Evolutionary conservation across 1,140 invertebrate genomes (phyloP), one percentile per base, ranked within the genome.

Genomic region (Ctenoplectra terminalis): DNA sequence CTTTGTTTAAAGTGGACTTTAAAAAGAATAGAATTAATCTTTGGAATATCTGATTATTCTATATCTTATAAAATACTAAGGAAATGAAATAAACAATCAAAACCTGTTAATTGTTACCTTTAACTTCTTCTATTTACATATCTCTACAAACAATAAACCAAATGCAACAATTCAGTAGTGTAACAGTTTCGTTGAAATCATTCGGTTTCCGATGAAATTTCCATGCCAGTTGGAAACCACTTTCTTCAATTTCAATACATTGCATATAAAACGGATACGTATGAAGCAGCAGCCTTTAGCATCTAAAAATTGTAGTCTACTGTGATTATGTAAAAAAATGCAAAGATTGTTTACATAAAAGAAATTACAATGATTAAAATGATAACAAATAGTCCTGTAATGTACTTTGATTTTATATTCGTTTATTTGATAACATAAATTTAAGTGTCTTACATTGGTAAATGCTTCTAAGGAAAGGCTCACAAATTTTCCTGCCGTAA

Each of bases 281-380:
- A 82, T 15, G 85, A 86, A 8, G 67, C 83, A 17, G 73, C 82
- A 26, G 79, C 64, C 63, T 85, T 86, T 15, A 86, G 64, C 58
- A 75, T 85, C 85, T 86, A 52, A 56, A 86, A 82, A 66, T 64
- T 48, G n/a, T 69, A 74, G 48, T 46, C 1, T 8, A 43, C 4
- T 13, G 6, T 20, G 40, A 26, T 37, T 56, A 29, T 23, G 29
- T 43, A 8, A 20, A 29, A 63, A 29, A 63, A 11, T 9, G 0
- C 9, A 31, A 31, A n/a, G 26, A 7, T 6, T 34, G 8, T 34
- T 34, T 26, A 58, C 29, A 60, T 2, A n/a, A 31, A 46, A 29
- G 5, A 7, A 9, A 43, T 40, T 40, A 63, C 2, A 29, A 26
- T 15, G 2, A 23, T 61, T 11, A 23, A 46, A 34, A 20, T 23